Conservation (phyloP, 2,888 invertebrate species). For the Diadegma fenestrale region DNA sequence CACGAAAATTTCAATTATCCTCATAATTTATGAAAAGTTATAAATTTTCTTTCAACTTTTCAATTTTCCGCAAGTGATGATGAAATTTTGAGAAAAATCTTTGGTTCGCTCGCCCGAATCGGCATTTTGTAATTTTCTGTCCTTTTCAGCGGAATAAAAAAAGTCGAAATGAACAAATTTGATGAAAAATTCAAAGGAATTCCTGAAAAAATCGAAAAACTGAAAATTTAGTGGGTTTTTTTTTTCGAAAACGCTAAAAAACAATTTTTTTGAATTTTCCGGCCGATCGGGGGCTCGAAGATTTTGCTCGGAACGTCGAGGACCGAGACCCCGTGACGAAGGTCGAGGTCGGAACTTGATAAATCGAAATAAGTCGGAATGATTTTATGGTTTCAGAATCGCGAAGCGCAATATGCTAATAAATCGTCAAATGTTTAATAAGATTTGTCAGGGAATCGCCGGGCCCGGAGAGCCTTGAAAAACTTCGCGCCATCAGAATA, state of each 20-base stretch:
- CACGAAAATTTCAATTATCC: no score
- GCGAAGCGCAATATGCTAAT: constrained; percentile 29
- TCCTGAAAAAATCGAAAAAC: no score
- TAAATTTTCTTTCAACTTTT: no score
- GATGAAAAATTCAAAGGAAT: no score
- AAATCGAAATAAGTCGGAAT: neutral
- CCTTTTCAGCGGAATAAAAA: no score
- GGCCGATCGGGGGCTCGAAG: neutral
- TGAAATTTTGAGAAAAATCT: no score
- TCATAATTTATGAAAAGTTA: no score
- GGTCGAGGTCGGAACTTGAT: constrained; percentile 15
- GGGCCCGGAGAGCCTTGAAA: neutral
- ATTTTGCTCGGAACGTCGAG: neutral
- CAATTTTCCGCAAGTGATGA: no score
- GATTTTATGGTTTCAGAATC: constrained; percentile 34
- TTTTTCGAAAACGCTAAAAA: neutral
- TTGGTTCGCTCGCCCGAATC: no score
- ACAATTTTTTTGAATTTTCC: neutral
- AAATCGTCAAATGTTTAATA: constrained; percentile 36
- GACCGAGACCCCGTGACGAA: neutral
- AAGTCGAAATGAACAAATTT: no score
- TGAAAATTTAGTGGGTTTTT: no score
- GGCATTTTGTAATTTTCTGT: no score
- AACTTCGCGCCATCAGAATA: neutral
- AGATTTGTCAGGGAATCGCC: constrained; percentile 20